Base-by-base conservation (phyloP, 2,888 invertebrate species). In the Hartigia nigra region DNA sequence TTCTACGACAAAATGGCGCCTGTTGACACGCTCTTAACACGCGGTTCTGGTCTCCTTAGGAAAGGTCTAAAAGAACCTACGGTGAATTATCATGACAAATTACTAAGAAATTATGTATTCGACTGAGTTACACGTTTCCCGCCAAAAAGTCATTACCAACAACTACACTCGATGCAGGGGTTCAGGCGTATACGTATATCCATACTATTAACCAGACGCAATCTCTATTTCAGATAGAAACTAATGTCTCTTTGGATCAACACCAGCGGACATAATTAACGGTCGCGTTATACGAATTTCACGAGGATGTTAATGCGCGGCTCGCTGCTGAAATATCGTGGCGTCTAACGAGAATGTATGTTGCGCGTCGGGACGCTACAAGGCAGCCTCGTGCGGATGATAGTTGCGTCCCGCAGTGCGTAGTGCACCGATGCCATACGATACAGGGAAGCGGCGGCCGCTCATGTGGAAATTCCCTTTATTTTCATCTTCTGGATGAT, bases 291-390 rank as follows among this genome's bases (percentile, higher is more conserved):
- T 84, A 81, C 79, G 80, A 83, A 85, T 84, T 85, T 86, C 77
- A 74, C 81, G 75, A 77, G 79, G 81, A 83, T 83, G 82, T 86
- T 85, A 85, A 86, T 84, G 80, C 32, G 32, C 12, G 72, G 9
- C 72, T 72, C n/a, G 72, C 31, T 9, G 23, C 32, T 72, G 72
- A 72, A 72, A 72, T 72, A 72, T 72, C 72, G 72, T 34, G 31
- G 72, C 72, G 34, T 72, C 32, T 72, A 72, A 72, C 72, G 72
- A 72, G 72, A 23, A 72, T 12, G 72, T 34, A 72, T 72, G 72
- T 72, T 31, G 31, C 72, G 72, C 72, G 72, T 72, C 32, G 31
- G 32, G 72, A 34, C 31, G 72, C 32, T 55, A 23, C 55, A 55
- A 72, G 72, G 32, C 32, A 31, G 72, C 72, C 32, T 72, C 55